phyloP scores from a whole-genome alignment of 2,113 vertebrate species.

The Calyptommatus sinebrachiatus region DNA sequence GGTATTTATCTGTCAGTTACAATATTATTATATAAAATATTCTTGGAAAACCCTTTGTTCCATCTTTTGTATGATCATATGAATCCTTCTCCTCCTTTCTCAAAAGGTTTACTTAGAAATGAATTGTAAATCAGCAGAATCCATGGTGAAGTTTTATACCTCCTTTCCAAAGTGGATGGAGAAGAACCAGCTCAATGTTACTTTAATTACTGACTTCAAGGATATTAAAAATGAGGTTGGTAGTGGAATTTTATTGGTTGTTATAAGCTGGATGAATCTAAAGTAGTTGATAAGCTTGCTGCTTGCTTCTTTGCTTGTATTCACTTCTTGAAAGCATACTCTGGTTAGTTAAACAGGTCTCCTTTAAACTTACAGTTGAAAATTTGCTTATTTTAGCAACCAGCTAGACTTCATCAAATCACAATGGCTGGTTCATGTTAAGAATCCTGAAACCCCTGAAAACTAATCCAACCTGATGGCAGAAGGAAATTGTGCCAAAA shows the following conservation, averaged over 20 bases:
- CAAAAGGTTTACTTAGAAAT: conserved; percentile 77
- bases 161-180: conserved; percentile 75
- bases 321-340: not conserved
- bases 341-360: not conserved
- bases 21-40: not conserved
- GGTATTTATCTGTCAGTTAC: conserved; percentile 60
- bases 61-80: no score
- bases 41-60: not conserved
- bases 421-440: not conserved
- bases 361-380: not conserved
- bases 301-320: not conserved
- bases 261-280: no score
- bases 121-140: conserved; percentile 70
- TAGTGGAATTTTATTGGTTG: not conserved
- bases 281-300: no score
- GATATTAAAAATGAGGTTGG: conserved; percentile 74
- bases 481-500: not conserved
- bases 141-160: conserved; percentile 80
- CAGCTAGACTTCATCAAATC: not conserved
- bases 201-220: conserved; percentile 61
- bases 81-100: conserved; percentile 23
- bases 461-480: not conserved
- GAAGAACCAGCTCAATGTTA: conserved; percentile 72
- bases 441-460: not conserved
- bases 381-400: no score